Base-by-base conservation (phyloP, 2,797 vertebrate genomes). In the Pempheris klunzingeri region DNA sequence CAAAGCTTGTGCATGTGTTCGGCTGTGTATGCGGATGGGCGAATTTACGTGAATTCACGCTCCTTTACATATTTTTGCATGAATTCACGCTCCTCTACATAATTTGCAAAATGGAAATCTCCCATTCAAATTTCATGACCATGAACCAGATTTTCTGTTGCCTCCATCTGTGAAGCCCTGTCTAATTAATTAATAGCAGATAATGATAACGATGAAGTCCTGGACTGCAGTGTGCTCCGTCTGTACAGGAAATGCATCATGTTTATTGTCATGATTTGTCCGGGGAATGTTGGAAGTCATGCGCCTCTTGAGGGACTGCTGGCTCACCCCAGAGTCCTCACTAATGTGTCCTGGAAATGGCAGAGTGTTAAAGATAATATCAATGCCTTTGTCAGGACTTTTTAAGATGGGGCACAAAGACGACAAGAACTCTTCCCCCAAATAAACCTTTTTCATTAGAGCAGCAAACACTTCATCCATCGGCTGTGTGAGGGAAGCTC, bases 401-500 rank as follows among this genome's bases (percentile, higher is more conserved):
- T 93, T 91, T 91, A 90, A 93, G 85, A 88, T 66, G 4, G 61
- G 70, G 87, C 84, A 92, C 92, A 91, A 89, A 92, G 83, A 87
- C 47, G 81, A 87, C 87, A 88, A 84, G 81, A 85, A 67, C 83
- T 61, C 77, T 68, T 70, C 87, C 85, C 85, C 87, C 88, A 90
- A 92, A 94, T 92, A 94, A 94, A 91, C 92, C 91, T 93, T 95
- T 95, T 94, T 95, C 93, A 95, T 94, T 94, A 95, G 92, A 92
- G 93, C 90, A 63, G 92, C 95, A 94, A 95, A 95, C 94, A 95
- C 93, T 94, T 87, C 90, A 93, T 91, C 91, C 87, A 80, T 83
- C 24, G 68, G 73, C 87, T 82, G 86, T 88, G 84, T 78, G 77
- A 82, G 81, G 53, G 47, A 75, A 66, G 41, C 68, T 70, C 53